Evolutionary conservation across 2,797 vertebrate genomes (phyloP).

Genomic region (Leptodactylus fallax): DNA sequence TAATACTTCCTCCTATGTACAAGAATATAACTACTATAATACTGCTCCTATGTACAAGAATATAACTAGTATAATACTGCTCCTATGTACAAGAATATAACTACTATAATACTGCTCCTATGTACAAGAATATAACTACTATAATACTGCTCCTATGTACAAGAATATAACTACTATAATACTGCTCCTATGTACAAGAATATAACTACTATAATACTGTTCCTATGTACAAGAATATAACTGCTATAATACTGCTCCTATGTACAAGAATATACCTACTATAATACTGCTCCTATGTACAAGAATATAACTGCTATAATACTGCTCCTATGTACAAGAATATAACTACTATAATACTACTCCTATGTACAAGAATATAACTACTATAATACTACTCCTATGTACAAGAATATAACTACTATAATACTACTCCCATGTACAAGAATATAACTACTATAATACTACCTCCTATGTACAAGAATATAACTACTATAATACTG

Average conservation of each 20-base stretch:
- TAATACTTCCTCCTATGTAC: constrained; percentile 14
- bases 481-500: constrained; percentile 4
- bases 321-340: neutral
- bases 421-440: neutral
- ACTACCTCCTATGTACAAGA: neutral
- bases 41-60: neutral
- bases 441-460: constrained; percentile 23
- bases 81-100: neutral
- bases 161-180: constrained; percentile 1
- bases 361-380: neutral
- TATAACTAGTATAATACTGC: neutral
- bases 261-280: neutral
- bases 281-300: neutral
- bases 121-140: neutral
- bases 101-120: neutral
- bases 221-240: neutral
- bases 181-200: neutral
- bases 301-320: neutral
- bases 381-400: neutral
- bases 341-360: neutral
- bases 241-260: neutral
- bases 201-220: constrained; percentile 1
- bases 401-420: neutral
- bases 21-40: constrained; percentile 18
- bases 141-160: neutral